Base-by-base conservation (phyloP, 2,113 vertebrate species). In the Dunckerocampus dactyliophorus region DNA sequence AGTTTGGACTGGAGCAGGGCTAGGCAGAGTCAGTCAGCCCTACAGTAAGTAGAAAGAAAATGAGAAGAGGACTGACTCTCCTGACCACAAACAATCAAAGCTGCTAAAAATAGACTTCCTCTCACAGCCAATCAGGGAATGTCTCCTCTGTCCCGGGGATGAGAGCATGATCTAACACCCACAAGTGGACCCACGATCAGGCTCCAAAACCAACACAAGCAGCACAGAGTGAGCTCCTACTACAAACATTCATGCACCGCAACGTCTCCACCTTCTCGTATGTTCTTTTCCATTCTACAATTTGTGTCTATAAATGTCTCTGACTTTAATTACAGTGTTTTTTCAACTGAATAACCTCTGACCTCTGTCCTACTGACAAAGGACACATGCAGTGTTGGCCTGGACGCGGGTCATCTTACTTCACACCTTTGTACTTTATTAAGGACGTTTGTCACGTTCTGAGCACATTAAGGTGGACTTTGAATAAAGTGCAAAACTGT, bases 301-400 rank as follows among this genome's bases (percentile, higher is more conserved):
- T 67, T 71, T 51, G 50, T 5, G 55, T 75, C 80, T 85, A 83
- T 81, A 88, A 86, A 83, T 81, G 76, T 67, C 39, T 76, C 65
- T 72, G 80, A 87, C 65, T 75, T 58, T 81, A 86, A 85, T 85
- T 78, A 82, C 61, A 86, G 85, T 51, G 76, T 67, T 57, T 52
- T 69, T 62, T 64, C 70, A 72, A 66, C 77, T 64, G 69, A 34
- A 34, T 58, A 65, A 77, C 71, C 73, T 76, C 64, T 31, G 58
- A 77, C 51, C 39, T 43, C 39, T 43, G 39, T 43, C 13, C 39
- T 43, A 43, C 39, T 43, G 39, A 43, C 39, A 43, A 43, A 43
- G 4, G 13, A 43, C 39, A 43, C 39, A 34, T 34, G 31, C 31
- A 8, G 31, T 34, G 39, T 43, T 43, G 39, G 11, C 39, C 13